phyloP scores from a whole-genome alignment of 2,113 vertebrate species.

The Corydoras maculifer region DNA sequence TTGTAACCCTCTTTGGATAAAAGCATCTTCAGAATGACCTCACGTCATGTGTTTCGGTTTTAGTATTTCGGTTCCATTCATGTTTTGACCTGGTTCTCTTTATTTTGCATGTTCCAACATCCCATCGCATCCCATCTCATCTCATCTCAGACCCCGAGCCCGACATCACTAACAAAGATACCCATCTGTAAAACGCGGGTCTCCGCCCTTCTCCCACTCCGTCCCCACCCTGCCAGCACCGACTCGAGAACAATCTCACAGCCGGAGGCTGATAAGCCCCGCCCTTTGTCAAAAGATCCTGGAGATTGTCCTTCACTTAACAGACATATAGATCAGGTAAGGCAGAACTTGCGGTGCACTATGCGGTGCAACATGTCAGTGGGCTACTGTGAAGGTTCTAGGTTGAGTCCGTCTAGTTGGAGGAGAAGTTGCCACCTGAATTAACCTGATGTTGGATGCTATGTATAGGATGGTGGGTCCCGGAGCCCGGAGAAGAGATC shows the following conservation, averaged over 20 bases:
- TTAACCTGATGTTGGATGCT: neutral
- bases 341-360: conserved; percentile 43
- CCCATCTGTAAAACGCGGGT: conserved; percentile 76
- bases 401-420: no score
- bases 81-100: neutral
- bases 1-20: no score
- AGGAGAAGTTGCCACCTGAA: neutral
- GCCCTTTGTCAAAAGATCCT: conserved; percentile 66
- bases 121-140: conserved; percentile 45
- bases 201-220: conserved; percentile 64
- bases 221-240: conserved; percentile 70
- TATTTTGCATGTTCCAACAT: conserved; percentile 29
- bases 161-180: conserved; percentile 81
- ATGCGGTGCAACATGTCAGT: no score
- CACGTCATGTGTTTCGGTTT: neutral
- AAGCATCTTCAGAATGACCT: no score
- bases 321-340: conserved; percentile 74
- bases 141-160: conserved; percentile 73
- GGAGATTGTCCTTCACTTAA: conserved; percentile 60
- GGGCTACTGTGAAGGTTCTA: no score
- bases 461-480: conserved; percentile 78
- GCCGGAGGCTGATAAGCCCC: conserved; percentile 64
- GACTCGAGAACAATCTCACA: conserved; percentile 60
- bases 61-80: neutral
- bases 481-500: conserved; percentile 89